A percentile compares a stretch with the other conserved stretches of the same genome.
Conservation (phyloP, 2,888 invertebrate genomes). For the Phortica magna region DNA sequence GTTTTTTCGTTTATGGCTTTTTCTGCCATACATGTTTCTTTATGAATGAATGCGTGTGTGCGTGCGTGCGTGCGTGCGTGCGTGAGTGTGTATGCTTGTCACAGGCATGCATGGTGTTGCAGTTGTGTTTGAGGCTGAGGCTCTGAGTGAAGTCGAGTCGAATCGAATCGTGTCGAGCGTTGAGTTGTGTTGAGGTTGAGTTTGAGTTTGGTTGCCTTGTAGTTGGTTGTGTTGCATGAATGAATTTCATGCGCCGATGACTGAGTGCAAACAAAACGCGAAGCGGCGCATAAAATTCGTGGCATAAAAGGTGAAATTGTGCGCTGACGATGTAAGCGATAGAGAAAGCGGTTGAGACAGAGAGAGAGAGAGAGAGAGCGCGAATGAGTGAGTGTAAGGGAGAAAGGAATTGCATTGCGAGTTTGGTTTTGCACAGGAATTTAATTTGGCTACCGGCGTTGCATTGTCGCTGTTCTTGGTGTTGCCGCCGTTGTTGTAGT, state of each 20-base stretch:
- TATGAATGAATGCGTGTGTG: not conserved
- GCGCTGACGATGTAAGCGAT: constrained; percentile 38
- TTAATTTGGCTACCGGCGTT: constrained; percentile 69
- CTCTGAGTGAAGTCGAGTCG: not conserved
- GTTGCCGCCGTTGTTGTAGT: constrained; percentile 8
- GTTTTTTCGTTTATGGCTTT: not conserved
- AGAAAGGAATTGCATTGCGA: constrained; percentile 22
- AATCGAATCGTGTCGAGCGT: not conserved
- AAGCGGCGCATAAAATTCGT: constrained; percentile 32
- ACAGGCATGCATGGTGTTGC: not conserved
- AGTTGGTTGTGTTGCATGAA: constrained; percentile 46
- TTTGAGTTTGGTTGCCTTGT: not conserved
- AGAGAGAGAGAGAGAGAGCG: constrained; percentile 21
- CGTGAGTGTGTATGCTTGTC: not conserved
- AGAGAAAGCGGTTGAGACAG: constrained; percentile 35
- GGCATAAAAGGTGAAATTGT: constrained; percentile 32
- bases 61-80: not conserved
- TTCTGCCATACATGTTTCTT: not conserved
- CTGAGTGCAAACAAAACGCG: constrained; percentile 53
- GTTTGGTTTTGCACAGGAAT: constrained; percentile 69
- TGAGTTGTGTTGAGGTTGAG: constrained; percentile 3
- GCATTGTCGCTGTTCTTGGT: constrained; percentile 59
- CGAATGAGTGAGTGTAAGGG: not conserved
- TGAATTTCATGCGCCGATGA: constrained; percentile 56
- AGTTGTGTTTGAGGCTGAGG: not conserved